phyloP scores from a whole-genome alignment of 2,888 invertebrate species.

The Glomeris marginata region DNA sequence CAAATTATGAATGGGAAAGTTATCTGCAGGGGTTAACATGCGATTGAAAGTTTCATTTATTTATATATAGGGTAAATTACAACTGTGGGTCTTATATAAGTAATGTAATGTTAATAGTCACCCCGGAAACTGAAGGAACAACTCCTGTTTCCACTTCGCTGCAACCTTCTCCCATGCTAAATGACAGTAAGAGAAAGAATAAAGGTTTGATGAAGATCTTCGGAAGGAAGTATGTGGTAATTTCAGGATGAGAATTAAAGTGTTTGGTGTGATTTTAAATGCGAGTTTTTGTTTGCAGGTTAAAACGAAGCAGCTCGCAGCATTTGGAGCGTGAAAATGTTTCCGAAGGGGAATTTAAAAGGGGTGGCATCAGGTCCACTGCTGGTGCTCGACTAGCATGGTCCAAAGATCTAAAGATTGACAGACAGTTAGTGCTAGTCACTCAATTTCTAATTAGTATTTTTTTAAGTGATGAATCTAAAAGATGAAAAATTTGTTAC shows the following conservation, averaged over 20 bases:
- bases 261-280: background rate
- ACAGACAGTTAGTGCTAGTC: slow-evolving; percentile 11
- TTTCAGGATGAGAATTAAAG: slow-evolving; percentile 1
- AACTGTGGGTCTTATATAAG: background rate
- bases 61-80: background rate
- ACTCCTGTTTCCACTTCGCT: background rate
- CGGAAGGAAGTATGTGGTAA: slow-evolving; percentile 33
- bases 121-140: too few species aligned
- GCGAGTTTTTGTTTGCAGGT: slow-evolving; percentile 26
- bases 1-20: too few species aligned
- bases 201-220: slow-evolving; percentile 51
- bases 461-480: background rate
- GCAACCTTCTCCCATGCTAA: background rate
- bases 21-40: too few species aligned
- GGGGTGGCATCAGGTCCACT: slow-evolving; percentile 54
- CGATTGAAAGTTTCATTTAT: background rate
- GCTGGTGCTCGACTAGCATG: slow-evolving; percentile 47
- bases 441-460: background rate
- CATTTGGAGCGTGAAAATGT: slow-evolving; percentile 26
- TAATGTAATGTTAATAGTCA: background rate
- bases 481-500: too few species aligned
- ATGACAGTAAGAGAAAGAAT: slow-evolving; percentile 31
- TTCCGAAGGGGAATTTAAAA: slow-evolving; percentile 43
- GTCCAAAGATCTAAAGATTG: slow-evolving; percentile 15
- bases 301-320: slow-evolving; percentile 40